Evolutionary conservation across 1,140 invertebrate genomes (phyloP).

Genomic region (Xylocopa sonorina): DNA sequence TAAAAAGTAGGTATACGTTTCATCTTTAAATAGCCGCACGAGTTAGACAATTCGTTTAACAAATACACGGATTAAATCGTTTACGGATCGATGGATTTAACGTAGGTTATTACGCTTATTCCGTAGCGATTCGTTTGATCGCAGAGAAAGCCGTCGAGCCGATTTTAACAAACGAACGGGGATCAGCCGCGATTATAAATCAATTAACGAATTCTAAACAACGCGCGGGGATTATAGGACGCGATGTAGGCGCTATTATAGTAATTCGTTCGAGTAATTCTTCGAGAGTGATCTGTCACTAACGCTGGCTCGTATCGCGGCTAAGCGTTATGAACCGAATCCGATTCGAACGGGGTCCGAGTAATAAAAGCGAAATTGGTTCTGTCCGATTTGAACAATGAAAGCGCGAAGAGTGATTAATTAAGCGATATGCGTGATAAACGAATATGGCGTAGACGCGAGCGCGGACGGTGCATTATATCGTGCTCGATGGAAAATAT

Average conservation of each 20-base stretch:
- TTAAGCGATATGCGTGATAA: slow-evolving; percentile 48
- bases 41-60: background rate
- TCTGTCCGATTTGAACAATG: slow-evolving; percentile 51
- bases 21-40: no score
- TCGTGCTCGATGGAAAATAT: slow-evolving; percentile 31
- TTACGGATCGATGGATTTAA: background rate
- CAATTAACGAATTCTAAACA: slow-evolving; percentile 7
- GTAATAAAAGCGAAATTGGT: slow-evolving; percentile 48
- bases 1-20: no score
- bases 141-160: background rate
- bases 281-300: background rate
- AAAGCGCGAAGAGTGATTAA: slow-evolving; percentile 50
- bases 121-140: background rate
- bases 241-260: background rate
- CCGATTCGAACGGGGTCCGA: slow-evolving; percentile 12
- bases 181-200: background rate
- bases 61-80: background rate
- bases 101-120: background rate
- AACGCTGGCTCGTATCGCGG: background rate
- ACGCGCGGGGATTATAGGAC: background rate
- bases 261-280: slow-evolving; percentile 11
- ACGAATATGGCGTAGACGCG: slow-evolving; percentile 42
- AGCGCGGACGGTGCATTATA: slow-evolving; percentile 23
- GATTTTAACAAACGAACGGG: background rate
- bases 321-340: background rate